Evolutionary conservation across 2,797 vertebrate genomes (phyloP).

Genomic region (Buceros bicornis): DNA sequence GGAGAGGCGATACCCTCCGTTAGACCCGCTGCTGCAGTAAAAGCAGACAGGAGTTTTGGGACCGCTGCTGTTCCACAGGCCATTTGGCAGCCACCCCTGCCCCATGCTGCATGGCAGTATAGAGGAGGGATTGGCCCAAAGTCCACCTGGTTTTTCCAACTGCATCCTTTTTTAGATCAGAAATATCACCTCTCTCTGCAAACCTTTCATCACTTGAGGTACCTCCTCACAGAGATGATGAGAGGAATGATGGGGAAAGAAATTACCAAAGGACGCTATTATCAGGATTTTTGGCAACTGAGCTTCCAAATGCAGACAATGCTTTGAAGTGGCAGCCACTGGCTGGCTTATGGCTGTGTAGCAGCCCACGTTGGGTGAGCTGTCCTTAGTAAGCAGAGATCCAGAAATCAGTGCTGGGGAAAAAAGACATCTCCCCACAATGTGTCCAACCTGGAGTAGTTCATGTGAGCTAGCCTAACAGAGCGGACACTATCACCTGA

Average conservation of each 20-base stretch:
- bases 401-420: neutral
- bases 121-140: neutral
- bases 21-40: neutral
- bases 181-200: neutral
- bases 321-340: neutral
- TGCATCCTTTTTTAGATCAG: neutral
- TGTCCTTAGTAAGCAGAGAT: neutral
- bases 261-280: neutral
- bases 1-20: neutral
- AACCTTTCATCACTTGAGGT: neutral
- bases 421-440: neutral
- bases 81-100: rapidly evolving
- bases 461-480: neutral
- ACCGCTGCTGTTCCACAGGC: rapidly evolving
- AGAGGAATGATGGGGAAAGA: neutral
- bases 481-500: neutral
- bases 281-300: neutral
- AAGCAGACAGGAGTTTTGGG: neutral
- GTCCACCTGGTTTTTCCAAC: neutral
- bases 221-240: neutral
- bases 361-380: neutral
- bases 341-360: rapidly evolving
- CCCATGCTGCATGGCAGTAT: rapidly evolving
- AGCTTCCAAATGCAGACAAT: neutral
- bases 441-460: neutral